phyloP scores from a whole-genome alignment of 2,797 vertebrate species.

The Enteromius fasciolatus region DNA sequence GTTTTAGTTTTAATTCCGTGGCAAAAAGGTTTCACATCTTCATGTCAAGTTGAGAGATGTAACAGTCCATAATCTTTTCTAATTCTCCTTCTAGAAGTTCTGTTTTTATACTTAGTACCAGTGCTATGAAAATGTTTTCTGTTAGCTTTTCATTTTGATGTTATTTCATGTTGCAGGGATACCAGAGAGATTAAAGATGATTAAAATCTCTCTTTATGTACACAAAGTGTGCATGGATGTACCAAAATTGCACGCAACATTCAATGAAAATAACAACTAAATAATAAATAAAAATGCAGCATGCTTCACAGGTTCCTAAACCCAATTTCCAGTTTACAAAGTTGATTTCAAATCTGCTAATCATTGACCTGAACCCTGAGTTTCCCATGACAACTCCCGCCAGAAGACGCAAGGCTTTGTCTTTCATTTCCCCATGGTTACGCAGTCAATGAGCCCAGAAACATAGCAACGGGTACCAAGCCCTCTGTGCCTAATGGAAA shows the following conservation, averaged over 20 bases:
- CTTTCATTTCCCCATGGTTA: slow-evolving; percentile 73
- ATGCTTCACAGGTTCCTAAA: background rate
- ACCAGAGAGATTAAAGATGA: background rate
- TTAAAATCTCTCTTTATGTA: background rate
- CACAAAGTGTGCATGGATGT: background rate
- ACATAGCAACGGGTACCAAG: slow-evolving; percentile 66
- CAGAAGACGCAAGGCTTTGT: slow-evolving; percentile 60
- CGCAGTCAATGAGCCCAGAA: slow-evolving; percentile 71
- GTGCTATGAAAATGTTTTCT: background rate
- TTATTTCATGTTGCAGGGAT: background rate
- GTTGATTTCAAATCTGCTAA: slow-evolving; percentile 59
- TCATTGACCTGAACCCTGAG: slow-evolving; percentile 49
- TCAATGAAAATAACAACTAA: background rate
- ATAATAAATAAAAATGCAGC: background rate
- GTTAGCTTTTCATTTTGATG: background rate
- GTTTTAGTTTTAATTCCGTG: slow-evolving; percentile 66
- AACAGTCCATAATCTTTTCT: slow-evolving; percentile 1
- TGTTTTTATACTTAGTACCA: slow-evolving; percentile 32
- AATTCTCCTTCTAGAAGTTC: slow-evolving; percentile 8
- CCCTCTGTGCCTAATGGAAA: slow-evolving; percentile 60
- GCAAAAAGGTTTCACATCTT: slow-evolving; percentile 55
- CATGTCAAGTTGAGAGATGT: slow-evolving; percentile 31
- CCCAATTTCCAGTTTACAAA: background rate
- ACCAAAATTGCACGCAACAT: background rate
- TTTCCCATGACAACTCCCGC: slow-evolving; percentile 56